Percentiles rank a stretch among this genome's conserved stretches.
Conservation (phyloP, 2,797 vertebrate species). For the Eulemur coronatus region DNA sequence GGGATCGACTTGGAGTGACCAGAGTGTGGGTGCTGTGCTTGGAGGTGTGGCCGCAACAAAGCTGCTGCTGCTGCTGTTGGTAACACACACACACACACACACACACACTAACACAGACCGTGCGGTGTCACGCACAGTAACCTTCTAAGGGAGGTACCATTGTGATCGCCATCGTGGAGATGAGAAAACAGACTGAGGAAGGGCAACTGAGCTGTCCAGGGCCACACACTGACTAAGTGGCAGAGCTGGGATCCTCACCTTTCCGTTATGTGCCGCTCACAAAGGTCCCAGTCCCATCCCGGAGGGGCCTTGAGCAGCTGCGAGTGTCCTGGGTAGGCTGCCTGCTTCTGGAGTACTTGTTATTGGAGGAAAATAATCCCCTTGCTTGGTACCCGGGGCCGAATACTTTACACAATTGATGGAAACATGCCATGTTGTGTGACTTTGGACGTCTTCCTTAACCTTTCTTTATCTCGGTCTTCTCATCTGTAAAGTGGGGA, state of each 20-base stretch:
- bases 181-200: background rate
- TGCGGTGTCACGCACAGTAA: background rate
- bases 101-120: background rate
- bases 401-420: background rate
- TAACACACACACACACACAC: background rate
- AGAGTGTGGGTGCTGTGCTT: background rate
- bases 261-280: rapidly evolving
- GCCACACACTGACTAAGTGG: background rate
- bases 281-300: background rate
- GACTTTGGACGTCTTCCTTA: background rate
- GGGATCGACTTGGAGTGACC: rapidly evolving
- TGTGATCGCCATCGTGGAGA: background rate
- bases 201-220: rapidly evolving
- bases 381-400: background rate
- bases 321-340: background rate
- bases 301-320: background rate
- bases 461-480: background rate
- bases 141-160: background rate
- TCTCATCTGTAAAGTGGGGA: background rate
- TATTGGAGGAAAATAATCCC: background rate
- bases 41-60: no score
- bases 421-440: rapidly evolving
- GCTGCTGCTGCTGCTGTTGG: background rate
- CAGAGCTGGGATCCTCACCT: background rate
- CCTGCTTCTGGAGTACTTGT: background rate